Evolutionary conservation across 2,797 vertebrate species (phyloP), one percentile per base, ranked within the genome.

Genomic region (Clarias fuscus): DNA sequence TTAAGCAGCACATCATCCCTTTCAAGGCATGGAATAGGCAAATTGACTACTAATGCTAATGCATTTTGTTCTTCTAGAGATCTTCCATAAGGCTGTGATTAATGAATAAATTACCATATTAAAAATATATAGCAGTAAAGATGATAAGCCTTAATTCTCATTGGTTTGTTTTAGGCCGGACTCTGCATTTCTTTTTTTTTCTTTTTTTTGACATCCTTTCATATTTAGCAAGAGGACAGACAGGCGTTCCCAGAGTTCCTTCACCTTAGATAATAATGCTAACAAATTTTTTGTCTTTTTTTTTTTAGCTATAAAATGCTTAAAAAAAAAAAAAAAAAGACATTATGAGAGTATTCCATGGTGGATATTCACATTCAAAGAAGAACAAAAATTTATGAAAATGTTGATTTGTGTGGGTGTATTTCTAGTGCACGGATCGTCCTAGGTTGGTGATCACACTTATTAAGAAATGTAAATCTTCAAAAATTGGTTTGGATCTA

Each of bases 1-100:
- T 82, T 82, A 56, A 84, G 80, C 87, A 86, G 83, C 76, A 76
- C 64, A 89, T 59, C 83, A 86, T 91, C 82, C 82, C 88, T 95
- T 95, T 91, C 94, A 94, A 94, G 62, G 13, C 59, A 84, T 56
- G 84, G 84, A 76, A 59, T 77, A 30, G 53, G 13, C 53, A 14
- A 56, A 86, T 82, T 40, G 68, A 83, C 43, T 87, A 87, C 37
- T 88, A 88, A 89, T 86, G 82, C 67, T 85, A 85, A 88, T 88
- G 87, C 88, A 84, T 85, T 92, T 88, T 90, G 88, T 87, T 92
- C 88, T 78, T 43, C n/a, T 24, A 61, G 56, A 37, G 43, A 61
- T 76, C 58, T 48, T 75, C 78, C 15, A 30, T 56, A 30, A 48
- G 48, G 33, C 24, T 71, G 84, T 67, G 30, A 37, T 43, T 68